Base-by-base conservation (phyloP, 2,888 invertebrate genomes). In the Phengaris alcon region DNA sequence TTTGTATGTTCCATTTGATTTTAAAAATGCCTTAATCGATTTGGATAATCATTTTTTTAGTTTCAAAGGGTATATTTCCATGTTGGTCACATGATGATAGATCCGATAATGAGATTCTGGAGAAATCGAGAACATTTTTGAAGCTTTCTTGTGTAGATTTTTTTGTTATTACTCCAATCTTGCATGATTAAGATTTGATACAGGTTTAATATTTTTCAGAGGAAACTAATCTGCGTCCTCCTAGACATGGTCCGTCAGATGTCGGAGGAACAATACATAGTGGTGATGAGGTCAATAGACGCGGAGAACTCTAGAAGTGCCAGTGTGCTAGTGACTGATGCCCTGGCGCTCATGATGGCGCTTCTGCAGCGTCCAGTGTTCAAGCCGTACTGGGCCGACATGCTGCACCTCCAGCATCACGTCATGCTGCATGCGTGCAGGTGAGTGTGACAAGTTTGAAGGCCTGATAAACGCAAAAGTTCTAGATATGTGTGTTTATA, bases 161-260 rank as follows among this genome's bases (percentile, higher is more conserved):
- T 48, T 6, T 48, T 35, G 35, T 35, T 4, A 35, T 2, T 35
- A 35, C 35, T 35, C n/a, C 2, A 3, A 35, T 2, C 48, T 48
- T 48, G 48, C 48, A 3, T 35, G 35, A 35, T 35, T 3, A 48
- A 48, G 1, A 48, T 6, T 48, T 48, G 48, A 48, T 4, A 10
- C 59, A 4, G 4, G 9, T 59, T 59, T 59, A 22, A 10, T 59
- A 5, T 59, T 59, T 73, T 80, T 82, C 73, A 97, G 97, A 96
- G 97, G 51, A 96, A 97, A 84, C 94, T 98, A 84, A 96, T 98
- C 15, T 97, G 98, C 77, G 97, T 98, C 10, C 96, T 99, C 94
- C 94, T 99, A 75, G 97, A 98, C 78, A 96, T 99, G 85, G 95
- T 99, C 77, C 96, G 98, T 0, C 98, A 98, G 90, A 98, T 99